These are phyloP conservation scores for Rugalucina vietnamica DNA, from an alignment of 2,888 invertebrate genomes.

Conservation along the genomic window DNA sequence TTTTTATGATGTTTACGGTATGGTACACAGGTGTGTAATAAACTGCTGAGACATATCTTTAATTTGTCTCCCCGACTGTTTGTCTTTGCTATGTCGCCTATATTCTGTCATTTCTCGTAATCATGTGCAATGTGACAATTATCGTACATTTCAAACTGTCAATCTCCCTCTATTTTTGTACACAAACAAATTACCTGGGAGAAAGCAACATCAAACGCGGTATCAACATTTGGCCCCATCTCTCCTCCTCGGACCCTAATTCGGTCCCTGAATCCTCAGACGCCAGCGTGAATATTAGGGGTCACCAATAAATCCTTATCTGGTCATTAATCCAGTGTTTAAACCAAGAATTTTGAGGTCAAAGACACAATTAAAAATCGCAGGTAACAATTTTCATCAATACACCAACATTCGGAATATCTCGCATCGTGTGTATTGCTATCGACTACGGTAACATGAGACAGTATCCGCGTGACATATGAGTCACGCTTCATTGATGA, in stretches of 20 bases:
- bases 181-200: constrained; percentile 62
- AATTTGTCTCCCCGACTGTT: no score
- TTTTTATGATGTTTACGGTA: no score
- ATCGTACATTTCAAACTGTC: background rate
- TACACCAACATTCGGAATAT: constrained; percentile 27
- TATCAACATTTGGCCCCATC: constrained; percentile 66
- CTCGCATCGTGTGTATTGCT: background rate
- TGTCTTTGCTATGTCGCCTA: no score
- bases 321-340: background rate
- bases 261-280: constrained; percentile 60
- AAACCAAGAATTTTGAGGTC: background rate
- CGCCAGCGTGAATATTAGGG: constrained; percentile 52
- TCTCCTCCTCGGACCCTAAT: constrained; percentile 64
- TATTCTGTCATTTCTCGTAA: no score
- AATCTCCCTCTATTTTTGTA: background rate
- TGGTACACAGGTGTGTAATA: no score
- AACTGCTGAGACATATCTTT: no score
- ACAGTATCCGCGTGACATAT: constrained; percentile 48
- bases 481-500: constrained; percentile 59
- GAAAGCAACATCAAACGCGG: constrained; percentile 69
- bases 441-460: constrained; percentile 27
- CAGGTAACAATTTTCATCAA: constrained; percentile 11
- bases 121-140: no score
- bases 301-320: constrained; percentile 3
- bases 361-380: background rate